phyloP scores from a whole-genome alignment of 2,113 vertebrate genomes.

The Pionites leucogaster region DNA sequence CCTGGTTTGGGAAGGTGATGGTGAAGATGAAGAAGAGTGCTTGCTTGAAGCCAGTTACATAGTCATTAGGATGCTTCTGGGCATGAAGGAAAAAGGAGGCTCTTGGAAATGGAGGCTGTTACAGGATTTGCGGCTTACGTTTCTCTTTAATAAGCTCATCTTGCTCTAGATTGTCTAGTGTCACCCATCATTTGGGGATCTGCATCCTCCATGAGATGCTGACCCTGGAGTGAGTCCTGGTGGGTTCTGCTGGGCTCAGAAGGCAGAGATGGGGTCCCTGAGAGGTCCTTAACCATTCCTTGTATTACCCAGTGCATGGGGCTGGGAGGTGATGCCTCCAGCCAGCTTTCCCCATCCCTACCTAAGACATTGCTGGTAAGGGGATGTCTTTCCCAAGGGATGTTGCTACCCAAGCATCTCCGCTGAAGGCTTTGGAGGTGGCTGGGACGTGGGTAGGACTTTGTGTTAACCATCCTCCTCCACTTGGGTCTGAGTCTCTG shows the following conservation, averaged over 20 bases:
- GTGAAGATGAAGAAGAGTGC: neutral
- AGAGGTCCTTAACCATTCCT: neutral
- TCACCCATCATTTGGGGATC: neutral
- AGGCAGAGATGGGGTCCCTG: neutral
- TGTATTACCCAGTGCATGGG: fast-evolving
- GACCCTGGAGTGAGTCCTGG: neutral
- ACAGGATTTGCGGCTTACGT: neutral
- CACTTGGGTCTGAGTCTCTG: neutral
- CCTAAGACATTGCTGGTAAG: fast-evolving
- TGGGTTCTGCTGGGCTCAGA: neutral
- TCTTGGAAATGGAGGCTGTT: neutral
- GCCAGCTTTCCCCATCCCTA: neutral
- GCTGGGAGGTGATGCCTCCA: neutral
- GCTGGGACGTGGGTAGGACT: neutral
- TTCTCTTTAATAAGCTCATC: neutral
- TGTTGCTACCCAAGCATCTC: neutral
- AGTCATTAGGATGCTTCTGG: neutral
- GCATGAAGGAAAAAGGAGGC: neutral
- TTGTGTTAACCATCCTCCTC: neutral
- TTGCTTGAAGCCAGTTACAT: neutral
- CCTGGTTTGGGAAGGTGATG: neutral
- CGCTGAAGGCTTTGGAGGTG: neutral
- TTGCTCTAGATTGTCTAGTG: neutral
- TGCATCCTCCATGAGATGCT: neutral
- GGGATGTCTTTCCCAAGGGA: neutral